These are phyloP conservation scores for Leptocoma aspasia DNA, from an alignment of 2,113 vertebrate species.

Conservation along the genomic window DNA sequence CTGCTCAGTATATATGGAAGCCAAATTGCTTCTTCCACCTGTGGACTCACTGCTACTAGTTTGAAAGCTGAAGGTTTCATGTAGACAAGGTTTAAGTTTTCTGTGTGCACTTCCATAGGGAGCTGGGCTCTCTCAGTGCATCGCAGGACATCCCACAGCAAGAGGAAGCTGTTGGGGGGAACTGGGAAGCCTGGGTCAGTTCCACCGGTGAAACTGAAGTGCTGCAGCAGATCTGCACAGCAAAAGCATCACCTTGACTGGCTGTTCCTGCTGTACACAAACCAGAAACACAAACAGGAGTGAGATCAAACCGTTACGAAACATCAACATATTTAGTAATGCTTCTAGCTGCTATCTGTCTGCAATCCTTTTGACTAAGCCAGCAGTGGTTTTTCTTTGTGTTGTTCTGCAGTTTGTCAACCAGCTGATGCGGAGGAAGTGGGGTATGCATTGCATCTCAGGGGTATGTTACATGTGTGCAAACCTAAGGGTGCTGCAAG, in stretches of 20 bases:
- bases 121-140: neutral
- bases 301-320: neutral
- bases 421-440: neutral
- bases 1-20: neutral
- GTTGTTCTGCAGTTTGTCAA: neutral
- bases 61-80: neutral
- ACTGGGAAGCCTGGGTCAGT: neutral
- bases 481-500: neutral
- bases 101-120: neutral
- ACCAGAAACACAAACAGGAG: neutral
- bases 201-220: accelerated
- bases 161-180: neutral
- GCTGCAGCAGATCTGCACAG: neutral
- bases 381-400: neutral
- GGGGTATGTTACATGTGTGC: neutral
- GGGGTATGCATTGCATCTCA: neutral
- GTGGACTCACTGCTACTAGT: neutral
- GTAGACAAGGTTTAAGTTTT: neutral
- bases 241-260: neutral
- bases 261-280: neutral
- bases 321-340: neutral
- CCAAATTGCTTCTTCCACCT: neutral
- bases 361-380: neutral
- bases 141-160: neutral
- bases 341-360: neutral